These are phyloP conservation scores for Halichondria panicea DNA, from an alignment of 37 sponge, comb jelly and placozoan species.

Conservation along the genomic window DNA sequence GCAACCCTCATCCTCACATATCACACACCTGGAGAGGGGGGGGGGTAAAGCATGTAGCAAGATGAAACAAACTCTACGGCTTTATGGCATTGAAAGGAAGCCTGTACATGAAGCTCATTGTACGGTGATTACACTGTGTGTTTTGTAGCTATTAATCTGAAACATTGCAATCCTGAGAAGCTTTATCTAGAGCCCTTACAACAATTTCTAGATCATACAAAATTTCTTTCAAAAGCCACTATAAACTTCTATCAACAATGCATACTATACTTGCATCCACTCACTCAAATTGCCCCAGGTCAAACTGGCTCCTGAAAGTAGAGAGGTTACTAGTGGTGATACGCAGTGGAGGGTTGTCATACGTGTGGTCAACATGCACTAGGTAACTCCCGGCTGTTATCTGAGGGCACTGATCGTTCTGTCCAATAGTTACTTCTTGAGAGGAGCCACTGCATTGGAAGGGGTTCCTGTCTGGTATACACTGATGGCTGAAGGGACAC, in stretches of 20 bases:
- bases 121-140: no score
- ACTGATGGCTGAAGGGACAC: no score
- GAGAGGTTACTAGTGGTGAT: neutral
- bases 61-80: no score
- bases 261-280: neutral
- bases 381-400: conserved; percentile 6
- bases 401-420: no score
- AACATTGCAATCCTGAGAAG: no score
- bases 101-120: no score
- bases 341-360: neutral
- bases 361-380: conserved; percentile 17
- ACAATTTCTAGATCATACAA: neutral
- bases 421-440: no score
- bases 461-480: no score
- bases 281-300: neutral
- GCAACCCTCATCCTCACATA: neutral
- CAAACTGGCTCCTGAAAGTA: neutral
- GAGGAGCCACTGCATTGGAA: no score
- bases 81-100: no score
- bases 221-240: neutral
- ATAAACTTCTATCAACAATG: neutral
- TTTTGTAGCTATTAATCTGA: no score
- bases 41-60: neutral
- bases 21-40: neutral
- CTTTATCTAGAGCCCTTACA: no score